Evolutionary conservation across 1,140 invertebrate genomes (phyloP), one percentile per base, ranked within the genome.

Genomic region (Euura lappo): DNA sequence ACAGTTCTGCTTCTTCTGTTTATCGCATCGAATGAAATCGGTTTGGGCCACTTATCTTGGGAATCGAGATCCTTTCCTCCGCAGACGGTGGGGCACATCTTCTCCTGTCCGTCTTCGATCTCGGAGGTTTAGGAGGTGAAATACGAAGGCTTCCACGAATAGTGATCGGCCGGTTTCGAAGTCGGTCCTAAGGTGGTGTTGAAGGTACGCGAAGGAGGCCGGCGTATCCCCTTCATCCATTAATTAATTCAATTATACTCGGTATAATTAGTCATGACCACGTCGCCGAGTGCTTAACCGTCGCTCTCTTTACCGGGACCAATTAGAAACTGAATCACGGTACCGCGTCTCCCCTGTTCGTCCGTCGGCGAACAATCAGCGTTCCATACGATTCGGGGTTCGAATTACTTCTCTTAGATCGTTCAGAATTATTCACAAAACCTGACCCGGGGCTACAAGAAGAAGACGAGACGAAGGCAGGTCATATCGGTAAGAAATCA

Each of bases 161-260:
- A 68, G 44, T 68, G 66, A 68, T 68, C 11, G 11, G 66, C 66
- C 28, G 28, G 44, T 42, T 68, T 5, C 8, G 13, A 10, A 11
- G 2, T 68, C 10, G 66, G 66, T 68, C 8, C 66, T 10, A 28
- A 8, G 1, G 11, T 28, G 8, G 13, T 42, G 8, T 68, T 42
- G 28, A 13, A 68, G 66, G 28, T 68, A 68, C 66, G 28, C 28
- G 8, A 44, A 68, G 8, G 11, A 28, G 66, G 42, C 28, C 28
- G 28, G 11, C 28, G 66, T 44, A 44, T 42, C 44, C 66, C 11
- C 42, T 68, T 68, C 42, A 68, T 68, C 44, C 28, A n/a, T 68
- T 68, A 68, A 68, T 68, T 68, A 68, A 68, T 68, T 68, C 66
- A 68, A 68, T 68, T 28, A 68, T 68, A 44, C 66, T 68, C 7